phyloP scores from a whole-genome alignment of 2,797 vertebrate genomes.

The Halcyon chelicuti region DNA sequence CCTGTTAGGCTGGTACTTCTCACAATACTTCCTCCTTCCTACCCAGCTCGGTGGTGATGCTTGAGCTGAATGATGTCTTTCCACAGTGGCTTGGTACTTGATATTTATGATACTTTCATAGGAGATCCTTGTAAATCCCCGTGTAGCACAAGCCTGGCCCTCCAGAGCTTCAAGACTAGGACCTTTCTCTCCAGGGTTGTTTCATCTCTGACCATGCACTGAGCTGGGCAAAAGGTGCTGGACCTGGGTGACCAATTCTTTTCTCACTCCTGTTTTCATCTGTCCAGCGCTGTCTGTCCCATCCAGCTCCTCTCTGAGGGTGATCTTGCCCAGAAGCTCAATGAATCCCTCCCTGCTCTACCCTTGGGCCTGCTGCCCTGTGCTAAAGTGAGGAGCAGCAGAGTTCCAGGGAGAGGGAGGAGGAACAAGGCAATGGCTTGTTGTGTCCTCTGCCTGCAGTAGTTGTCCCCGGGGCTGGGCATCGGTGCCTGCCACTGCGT shows the following conservation, averaged over 20 bases:
- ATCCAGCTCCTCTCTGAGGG: background rate
- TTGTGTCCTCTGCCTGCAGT: background rate
- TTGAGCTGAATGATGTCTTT: background rate
- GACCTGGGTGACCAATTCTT: background rate
- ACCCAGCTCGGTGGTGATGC: background rate
- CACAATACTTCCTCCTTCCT: background rate
- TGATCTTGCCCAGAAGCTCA: background rate
- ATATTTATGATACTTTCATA: background rate
- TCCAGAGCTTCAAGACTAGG: background rate
- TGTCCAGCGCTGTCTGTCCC: background rate
- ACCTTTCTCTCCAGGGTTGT: background rate
- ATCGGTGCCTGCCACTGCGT: background rate
- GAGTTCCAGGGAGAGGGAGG: background rate
- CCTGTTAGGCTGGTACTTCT: background rate
- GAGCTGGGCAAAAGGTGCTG: background rate
- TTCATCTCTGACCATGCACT: background rate
- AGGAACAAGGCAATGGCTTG: background rate
- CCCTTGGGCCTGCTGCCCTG: background rate
- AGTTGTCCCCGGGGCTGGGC: background rate
- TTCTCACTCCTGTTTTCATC: background rate
- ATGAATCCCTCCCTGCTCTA: background rate
- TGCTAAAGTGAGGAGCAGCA: background rate
- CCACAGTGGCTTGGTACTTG: background rate
- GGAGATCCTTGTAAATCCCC: background rate
- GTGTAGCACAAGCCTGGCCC: background rate